Percentiles rank a stretch among this genome's conserved stretches.
phyloP scores from a whole-genome alignment of 2,888 invertebrate species.

The Pollenia amentaria region DNA sequence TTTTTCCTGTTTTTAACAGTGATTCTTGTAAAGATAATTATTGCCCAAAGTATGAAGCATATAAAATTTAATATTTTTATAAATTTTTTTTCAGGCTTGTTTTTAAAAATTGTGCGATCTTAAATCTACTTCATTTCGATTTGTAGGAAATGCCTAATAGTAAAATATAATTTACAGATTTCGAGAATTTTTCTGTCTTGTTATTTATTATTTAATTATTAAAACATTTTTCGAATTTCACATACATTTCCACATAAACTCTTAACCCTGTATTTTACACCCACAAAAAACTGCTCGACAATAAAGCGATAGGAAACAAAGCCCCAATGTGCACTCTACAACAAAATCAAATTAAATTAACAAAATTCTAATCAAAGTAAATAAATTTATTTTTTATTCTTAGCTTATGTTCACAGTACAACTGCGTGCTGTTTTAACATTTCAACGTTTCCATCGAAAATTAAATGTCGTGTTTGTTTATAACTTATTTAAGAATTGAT shows the following conservation, averaged over 20 bases:
- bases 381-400: background rate
- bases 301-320: background rate
- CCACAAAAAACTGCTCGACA: constrained; percentile 9
- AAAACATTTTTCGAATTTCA: too few relatives aligned
- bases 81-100: too few relatives aligned
- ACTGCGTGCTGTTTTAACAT: constrained; percentile 59
- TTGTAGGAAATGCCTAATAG: too few relatives aligned
- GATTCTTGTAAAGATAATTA: too few relatives aligned
- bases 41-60: too few relatives aligned
- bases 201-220: too few relatives aligned
- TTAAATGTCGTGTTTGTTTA: constrained; percentile 61
- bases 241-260: background rate
- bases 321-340: background rate
- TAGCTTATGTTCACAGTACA: background rate
- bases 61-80: too few relatives aligned
- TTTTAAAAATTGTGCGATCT: too few relatives aligned
- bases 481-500: constrained; percentile 64
- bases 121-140: too few relatives aligned
- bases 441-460: constrained; percentile 40
- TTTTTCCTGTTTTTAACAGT: too few relatives aligned
- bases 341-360: constrained; percentile 28
- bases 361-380: constrained; percentile 6
- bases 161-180: too few relatives aligned
- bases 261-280: constrained; percentile 37
- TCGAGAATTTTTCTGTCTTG: too few relatives aligned